Base-by-base conservation (phyloP, 2,113 vertebrate genomes). In the Reinhardtius hippoglossoides region DNA sequence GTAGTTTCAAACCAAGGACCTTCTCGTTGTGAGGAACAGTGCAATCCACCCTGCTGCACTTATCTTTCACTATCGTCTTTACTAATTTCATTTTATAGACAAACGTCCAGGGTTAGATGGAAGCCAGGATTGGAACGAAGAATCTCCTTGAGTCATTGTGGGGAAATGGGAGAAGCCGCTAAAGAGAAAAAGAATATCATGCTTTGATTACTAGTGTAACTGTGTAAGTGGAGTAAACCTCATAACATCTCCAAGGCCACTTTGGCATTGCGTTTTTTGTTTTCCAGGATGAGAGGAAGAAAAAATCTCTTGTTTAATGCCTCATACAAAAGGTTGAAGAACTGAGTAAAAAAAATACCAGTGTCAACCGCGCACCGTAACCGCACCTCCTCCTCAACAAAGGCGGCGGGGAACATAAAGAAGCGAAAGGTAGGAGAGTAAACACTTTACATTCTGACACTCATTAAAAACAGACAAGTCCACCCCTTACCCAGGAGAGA, bases 401-500 rank as follows among this genome's bases (percentile, higher is more conserved):
- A 87, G 74, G 67, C 78, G 74, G 70, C n/a, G 8, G 24, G 9
- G 24, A 62, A 77, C 71, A 85, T 80, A 76, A 88, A 88, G 87
- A 75, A 67, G 72, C 52, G 61, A 80, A 85, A 82, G 83, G 80
- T 63, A 79, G 82, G 60, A 77, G 80, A 71, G 87, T 88, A 90
- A 92, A 92, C 88, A 91, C 87, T 90, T 89, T 89, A 83, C 85
- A 79, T 90, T 73, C 81, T 84, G 81, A 81, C 74, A 67, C 86
- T 88, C 92, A 87, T 93, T 92, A 93, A 90, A 91, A 88, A 69
- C 81, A 74, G 86, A 89, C 81, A 79, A 73, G 84, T 70, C 78
- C 71, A 63, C 73, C 71, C 71, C 81, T 69, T 75, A 82, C 72
- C 74, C 60, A 1, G 42, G 65, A 80, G 82, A 78, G 78, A 80